Evolutionary conservation across 2,888 invertebrate genomes (phyloP).

Genomic region (Stomorhina lunata): DNA sequence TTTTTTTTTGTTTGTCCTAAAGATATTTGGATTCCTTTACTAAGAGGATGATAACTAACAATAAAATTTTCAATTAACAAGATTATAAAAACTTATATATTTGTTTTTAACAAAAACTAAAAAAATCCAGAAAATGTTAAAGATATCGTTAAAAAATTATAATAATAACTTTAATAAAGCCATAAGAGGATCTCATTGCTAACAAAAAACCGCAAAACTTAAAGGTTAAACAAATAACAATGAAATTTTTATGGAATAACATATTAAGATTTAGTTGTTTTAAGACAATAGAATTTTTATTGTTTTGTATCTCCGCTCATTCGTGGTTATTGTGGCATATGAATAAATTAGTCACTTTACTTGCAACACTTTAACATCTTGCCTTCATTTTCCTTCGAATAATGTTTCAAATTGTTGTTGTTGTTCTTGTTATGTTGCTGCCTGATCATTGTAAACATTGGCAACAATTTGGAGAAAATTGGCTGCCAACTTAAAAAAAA

Average conservation of each 20-base stretch:
- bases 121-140: neutral
- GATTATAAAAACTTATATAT: neutral
- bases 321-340: conserved; percentile 56
- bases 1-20: too few relatives aligned
- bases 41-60: too few relatives aligned
- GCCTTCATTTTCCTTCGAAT: neutral
- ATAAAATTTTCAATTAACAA: neutral
- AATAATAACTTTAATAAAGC: conserved; percentile 20
- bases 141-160: conserved; percentile 31
- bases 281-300: conserved; percentile 48
- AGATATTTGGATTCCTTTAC: too few relatives aligned
- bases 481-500: conserved; percentile 49
- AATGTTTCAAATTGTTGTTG: neutral
- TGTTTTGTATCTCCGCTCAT: conserved; percentile 21
- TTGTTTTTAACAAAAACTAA: neutral
- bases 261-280: neutral
- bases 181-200: conserved; percentile 29
- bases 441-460: conserved; percentile 48
- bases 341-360: conserved; percentile 61
- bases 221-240: conserved; percentile 33
- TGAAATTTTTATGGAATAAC: conserved; percentile 8
- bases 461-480: conserved; percentile 58
- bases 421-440: neutral
- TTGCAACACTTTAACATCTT: conserved; percentile 56
- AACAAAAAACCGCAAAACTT: neutral